Base-by-base conservation (phyloP, 2,888 invertebrate genomes). In the Tanytarsus gracilentus region DNA sequence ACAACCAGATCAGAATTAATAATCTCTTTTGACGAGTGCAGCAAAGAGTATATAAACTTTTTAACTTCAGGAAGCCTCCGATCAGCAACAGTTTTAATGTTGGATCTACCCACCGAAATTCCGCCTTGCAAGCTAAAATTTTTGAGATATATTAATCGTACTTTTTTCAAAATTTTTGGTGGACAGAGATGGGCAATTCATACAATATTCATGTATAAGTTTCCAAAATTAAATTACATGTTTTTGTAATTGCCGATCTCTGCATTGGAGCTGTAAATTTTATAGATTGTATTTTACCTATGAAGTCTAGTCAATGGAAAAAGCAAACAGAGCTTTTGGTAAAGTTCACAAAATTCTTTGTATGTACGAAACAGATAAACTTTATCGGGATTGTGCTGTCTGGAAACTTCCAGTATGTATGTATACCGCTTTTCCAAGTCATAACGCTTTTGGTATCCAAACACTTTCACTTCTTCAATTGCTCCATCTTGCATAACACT, bases 391-490 rank as follows among this genome's bases (percentile, higher is more conserved):
- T 92, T 89, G 50, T 84, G 84, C 66, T 87, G 88, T 59, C 97
- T 78, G 68, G 85, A 86, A 30, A 97, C 88, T 64, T 85, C 81
- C 65, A 90, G 76, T 64, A 91, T 86, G 71, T 91, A 94, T 66
- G 97, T 94, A 74, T 99, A 99, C 78, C 94, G 93, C 78, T 98
- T 98, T 70, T 95, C 96, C 11, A 96, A 95, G 70, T 91, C 92
- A 72, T 95, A 96, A 65, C 95, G 84, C 72, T 99, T 99, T 75
- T 95, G 91, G 73, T 86, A 94, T 63, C 88, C 87, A 63, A 88
- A 82, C 8, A 97, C 89, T 69, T 86, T 85, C 0, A 96, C 91
- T 64, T 83, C 82, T 48, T 82, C 82, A 44, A 99, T 79, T 5
- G 88, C 84, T 1, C 97, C 97, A 75, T 98, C 98, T 69, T 86